A percentile compares a stretch with the other conserved stretches of the same genome.
Evolutionary conservation across 2,113 vertebrate species (phyloP).

Genomic region (Elephantulus edwardii): DNA sequence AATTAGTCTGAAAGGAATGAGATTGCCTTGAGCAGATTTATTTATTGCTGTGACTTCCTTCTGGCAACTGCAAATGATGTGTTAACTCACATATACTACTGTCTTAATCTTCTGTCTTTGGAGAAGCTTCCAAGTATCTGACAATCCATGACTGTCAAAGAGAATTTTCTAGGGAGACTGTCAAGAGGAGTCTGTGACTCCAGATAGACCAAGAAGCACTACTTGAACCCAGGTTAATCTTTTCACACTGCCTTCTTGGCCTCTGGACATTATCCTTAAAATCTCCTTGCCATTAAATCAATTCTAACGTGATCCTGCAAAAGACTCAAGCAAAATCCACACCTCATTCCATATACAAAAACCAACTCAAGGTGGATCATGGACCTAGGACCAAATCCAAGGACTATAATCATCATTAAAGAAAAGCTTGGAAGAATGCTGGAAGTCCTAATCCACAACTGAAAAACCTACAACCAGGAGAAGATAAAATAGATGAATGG

Average conservation of each 20-base stretch:
- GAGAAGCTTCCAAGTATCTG: background rate
- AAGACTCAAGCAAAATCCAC: too few species aligned
- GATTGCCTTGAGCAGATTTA: background rate
- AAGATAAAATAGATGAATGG: too few species aligned
- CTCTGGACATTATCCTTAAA: background rate
- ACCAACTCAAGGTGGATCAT: too few species aligned
- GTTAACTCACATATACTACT: background rate
- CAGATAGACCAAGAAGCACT: background rate
- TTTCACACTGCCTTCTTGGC: background rate
- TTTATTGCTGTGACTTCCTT: background rate
- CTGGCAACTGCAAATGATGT: background rate
- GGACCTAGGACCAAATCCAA: too few species aligned
- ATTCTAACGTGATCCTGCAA: too few species aligned
- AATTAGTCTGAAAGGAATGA: conserved; percentile 14
- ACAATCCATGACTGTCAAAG: background rate
- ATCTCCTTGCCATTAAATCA: background rate
- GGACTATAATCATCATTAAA: too few species aligned
- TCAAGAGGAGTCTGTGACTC: background rate
- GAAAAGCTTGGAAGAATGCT: too few species aligned
- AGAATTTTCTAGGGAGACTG: conserved; percentile 3
- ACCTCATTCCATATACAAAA: too few species aligned
- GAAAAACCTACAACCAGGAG: too few species aligned
- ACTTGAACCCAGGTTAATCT: background rate
- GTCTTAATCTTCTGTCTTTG: background rate
- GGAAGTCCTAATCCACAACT: too few species aligned